Conservation (phyloP, 2,888 invertebrate species). For the Toxonevra muliebris region DNA sequence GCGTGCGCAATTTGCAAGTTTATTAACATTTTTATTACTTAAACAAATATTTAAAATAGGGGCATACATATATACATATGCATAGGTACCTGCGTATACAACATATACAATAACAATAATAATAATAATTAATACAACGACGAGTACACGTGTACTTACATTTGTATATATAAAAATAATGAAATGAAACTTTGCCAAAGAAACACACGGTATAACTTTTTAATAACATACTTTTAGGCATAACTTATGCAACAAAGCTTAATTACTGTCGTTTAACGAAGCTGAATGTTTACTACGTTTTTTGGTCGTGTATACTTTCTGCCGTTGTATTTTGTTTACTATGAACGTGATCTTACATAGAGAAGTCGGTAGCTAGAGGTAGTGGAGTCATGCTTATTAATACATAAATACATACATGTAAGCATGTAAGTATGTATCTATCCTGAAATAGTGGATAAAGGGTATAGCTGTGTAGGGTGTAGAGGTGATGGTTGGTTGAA, state of each 20-base stretch:
- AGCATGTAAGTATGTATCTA: too few species aligned
- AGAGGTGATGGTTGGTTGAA: too few species aligned
- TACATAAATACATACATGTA: background rate
- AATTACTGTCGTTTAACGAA: conserved; percentile 61
- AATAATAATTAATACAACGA: background rate
- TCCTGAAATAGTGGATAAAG: too few species aligned
- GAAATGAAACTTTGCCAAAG: conserved; percentile 2
- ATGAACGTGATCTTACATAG: background rate
- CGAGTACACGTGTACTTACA: too few species aligned
- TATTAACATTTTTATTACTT: conserved; percentile 55
- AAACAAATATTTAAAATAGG: conserved; percentile 48
- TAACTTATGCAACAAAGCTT: conserved; percentile 43
- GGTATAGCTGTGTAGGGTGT: too few species aligned
- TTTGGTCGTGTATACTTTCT: too few species aligned
- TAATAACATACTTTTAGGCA: conserved; percentile 47
- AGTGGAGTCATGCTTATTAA: background rate
- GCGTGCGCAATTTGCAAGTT: conserved; percentile 36
- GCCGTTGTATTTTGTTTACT: conserved; percentile 8
- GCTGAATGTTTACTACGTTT: conserved; percentile 44
- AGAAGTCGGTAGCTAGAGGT: background rate
- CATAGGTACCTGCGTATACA: background rate
- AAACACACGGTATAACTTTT: conserved; percentile 40
- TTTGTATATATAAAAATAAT: background rate
- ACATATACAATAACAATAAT: background rate
- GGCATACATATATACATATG: conserved; percentile 7